These are phyloP conservation scores for Girardinus metallicus DNA, from an alignment of 2,797 vertebrate species.

Conservation along the genomic window DNA sequence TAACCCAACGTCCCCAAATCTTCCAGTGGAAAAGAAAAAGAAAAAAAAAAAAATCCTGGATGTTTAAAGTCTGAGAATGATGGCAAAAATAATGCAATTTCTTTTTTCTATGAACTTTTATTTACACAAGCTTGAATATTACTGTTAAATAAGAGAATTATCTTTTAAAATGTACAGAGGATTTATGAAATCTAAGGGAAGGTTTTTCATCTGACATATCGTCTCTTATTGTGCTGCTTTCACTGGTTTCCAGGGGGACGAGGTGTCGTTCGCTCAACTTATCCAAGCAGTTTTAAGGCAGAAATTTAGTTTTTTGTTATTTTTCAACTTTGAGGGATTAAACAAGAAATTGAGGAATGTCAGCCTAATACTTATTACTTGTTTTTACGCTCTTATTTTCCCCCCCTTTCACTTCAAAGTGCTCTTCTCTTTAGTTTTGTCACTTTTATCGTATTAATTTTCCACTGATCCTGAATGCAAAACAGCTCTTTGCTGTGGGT, in stretches of 20 bases:
- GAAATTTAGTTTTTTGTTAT: slow-evolving; percentile 20
- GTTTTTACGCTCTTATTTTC: not conserved
- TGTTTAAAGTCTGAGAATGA: not conserved
- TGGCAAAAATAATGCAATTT: not conserved
- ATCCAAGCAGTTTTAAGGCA: slow-evolving; percentile 23
- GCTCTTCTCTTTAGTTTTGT: not conserved
- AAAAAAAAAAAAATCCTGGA: not conserved
- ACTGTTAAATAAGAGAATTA: slow-evolving; percentile 31
- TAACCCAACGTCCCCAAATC: not conserved
- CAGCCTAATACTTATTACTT: slow-evolving; percentile 37
- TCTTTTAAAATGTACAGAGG: slow-evolving; percentile 50
- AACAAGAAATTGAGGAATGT: slow-evolving; percentile 54
- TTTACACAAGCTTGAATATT: slow-evolving; percentile 22
- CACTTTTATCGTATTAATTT: not conserved
- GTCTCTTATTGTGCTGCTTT: slow-evolving; percentile 34
- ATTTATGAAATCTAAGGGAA: slow-evolving; percentile 56
- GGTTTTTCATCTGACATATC: slow-evolving; percentile 43
- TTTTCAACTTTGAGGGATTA: slow-evolving; percentile 14
- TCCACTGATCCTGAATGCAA: not conserved
- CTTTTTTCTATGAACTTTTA: not conserved
- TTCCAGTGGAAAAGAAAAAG: not conserved
- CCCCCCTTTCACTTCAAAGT: not conserved
- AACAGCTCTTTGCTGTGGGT: not conserved
- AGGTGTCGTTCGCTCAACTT: slow-evolving; percentile 34
- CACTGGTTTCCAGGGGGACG: slow-evolving; percentile 1